Evolutionary conservation across 2,113 vertebrate species (phyloP), one percentile per base, ranked within the genome.

Genomic region (Pithys albifrons): DNA sequence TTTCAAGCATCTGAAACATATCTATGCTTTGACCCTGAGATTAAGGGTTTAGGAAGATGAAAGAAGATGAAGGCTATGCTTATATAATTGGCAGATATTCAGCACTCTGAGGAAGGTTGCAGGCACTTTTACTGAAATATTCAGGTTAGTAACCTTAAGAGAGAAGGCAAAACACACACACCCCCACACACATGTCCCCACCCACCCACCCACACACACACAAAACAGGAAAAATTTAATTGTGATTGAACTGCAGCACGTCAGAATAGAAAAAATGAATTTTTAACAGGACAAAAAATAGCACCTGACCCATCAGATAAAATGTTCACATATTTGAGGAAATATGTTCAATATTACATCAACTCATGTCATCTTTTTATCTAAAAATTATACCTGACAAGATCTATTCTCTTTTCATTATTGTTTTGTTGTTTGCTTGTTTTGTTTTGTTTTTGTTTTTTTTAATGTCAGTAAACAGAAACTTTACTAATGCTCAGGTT

Each of bases 1-100:
- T 92, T 90, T 89, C 19, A 66, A 83, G 48, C 55, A 93, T 70
- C 90, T 96, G 72, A 96, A 96, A 97, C 89, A 92, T 49, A 92
- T 62, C 73, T 85, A 52, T 55, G 8, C 77, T 76, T 80, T 86
- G 66, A 93, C 67, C 67, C 22, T 61, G 73, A 93, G 15, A 81
- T 64, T 46, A 89, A 96, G 43, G 85, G 45, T 29, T 27, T 3
- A 62, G 57, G 78, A 87, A 87, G 51, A 83, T 65, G 37, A 89
- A 88, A n/a, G 10, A 87, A 83, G 54, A 82, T 65, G 45, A 89
- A 85, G 33, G 10, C 20, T 91, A 43, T 31, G 9, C 72, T 78
- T 84, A 66, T 85, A 76, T 69, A 85, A 28, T 7, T 95, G 81
- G 54, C 81, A 92, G 91, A 61, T 80, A 29, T 57, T 71, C 59